Percentiles rank a stretch among this genome's conserved stretches.
phyloP scores from a whole-genome alignment of 2,888 invertebrate species.

The Syrista parreyssii region DNA sequence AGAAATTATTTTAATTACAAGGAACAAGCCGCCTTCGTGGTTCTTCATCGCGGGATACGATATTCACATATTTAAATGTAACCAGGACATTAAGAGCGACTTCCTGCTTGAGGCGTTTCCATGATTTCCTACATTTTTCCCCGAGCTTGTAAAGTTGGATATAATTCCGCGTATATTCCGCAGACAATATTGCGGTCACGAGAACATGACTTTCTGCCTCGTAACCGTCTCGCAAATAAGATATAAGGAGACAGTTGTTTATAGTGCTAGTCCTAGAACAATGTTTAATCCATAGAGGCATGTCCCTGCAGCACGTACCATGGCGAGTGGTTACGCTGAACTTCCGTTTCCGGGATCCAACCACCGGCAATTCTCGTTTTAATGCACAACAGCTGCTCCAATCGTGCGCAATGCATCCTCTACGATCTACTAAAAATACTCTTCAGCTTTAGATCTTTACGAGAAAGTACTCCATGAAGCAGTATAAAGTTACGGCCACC shows the following conservation, averaged over 20 bases:
- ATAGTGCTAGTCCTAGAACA: background rate
- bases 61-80: background rate
- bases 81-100: background rate
- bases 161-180: background rate
- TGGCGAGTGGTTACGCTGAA: conserved; percentile 33
- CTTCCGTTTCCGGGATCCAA: conserved; percentile 39
- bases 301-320: background rate
- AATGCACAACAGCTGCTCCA: conserved; percentile 30
- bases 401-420: conserved; percentile 29
- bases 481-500: background rate
- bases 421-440: background rate
- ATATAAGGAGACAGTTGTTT: background rate
- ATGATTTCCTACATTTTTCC: background rate
- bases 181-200: background rate
- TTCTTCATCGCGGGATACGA: background rate
- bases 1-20: conserved; percentile 21
- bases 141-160: background rate
- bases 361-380: conserved; percentile 6
- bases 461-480: background rate
- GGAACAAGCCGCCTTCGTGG: conserved; percentile 11
- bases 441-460: background rate
- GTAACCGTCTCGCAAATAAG: background rate
- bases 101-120: background rate
- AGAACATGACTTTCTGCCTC: background rate
- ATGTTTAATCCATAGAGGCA: background rate